phyloP scores from a whole-genome alignment of 2,113 vertebrate genomes.

The Mixornis gularis region DNA sequence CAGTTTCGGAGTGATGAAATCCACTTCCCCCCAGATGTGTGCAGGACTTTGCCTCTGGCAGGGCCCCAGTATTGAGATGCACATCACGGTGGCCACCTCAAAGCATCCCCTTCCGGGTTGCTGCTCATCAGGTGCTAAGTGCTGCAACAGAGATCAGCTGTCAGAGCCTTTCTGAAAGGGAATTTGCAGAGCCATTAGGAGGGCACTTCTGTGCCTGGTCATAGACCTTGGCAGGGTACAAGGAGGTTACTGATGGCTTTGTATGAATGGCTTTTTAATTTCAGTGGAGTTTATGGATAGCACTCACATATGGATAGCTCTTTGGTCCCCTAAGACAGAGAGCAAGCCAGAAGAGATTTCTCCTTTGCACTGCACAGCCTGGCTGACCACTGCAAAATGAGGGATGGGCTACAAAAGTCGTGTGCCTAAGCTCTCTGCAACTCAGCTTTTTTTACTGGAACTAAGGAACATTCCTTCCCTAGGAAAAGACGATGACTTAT shows the following conservation, averaged over 20 bases:
- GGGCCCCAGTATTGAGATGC: not conserved
- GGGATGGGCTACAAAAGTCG: not conserved
- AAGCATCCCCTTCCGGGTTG: not conserved
- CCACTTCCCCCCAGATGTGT: not conserved
- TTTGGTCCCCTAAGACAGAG: not conserved
- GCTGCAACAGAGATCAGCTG: not conserved
- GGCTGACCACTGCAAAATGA: not conserved
- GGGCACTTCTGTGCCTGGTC: not conserved
- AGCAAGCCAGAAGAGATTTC: not conserved
- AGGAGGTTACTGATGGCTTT: not conserved
- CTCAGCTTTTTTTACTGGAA: not conserved
- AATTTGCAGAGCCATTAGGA: not conserved
- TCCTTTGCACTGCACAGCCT: not conserved
- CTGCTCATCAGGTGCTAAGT: not conserved
- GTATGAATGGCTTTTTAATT: not conserved
- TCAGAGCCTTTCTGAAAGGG: not conserved
- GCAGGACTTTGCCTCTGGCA: not conserved
- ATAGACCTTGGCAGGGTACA: not conserved
- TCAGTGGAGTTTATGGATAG: not conserved
- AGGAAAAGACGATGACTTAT: not conserved
- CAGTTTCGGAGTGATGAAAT: not conserved
- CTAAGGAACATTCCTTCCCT: not conserved
- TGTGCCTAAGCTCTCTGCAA: not conserved
- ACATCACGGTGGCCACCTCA: not conserved
- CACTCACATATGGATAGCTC: not conserved